Evolutionary conservation across 2,888 invertebrate genomes (phyloP), one percentile per base, ranked within the genome.

Genomic region (Aspidapion aeneum): DNA sequence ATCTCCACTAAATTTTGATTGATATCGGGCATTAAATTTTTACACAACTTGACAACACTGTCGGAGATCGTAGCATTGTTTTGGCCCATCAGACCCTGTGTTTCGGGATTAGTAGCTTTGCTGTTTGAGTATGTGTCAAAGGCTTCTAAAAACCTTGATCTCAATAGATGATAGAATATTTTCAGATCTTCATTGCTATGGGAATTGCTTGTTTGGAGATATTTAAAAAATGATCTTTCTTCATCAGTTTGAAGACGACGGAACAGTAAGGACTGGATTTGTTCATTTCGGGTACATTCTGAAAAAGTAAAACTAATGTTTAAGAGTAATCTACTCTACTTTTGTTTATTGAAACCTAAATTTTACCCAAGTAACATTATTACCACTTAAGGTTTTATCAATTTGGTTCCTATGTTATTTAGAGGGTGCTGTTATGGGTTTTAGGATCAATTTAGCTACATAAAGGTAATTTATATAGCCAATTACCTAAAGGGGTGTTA

Each of bases 111-210:
- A 17, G 66, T 69, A n/a, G 66, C 67, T 58, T 63, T 66, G 1
- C 63, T 63, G n/a, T 77, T 78, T 18, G 74, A 78, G 74, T 84
- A 82, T 70, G 80, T 80, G 35, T 83, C 81, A 67, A 85, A 83
- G 0, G 86, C 86, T 77, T 86, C 86, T 21, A 85, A 71, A 69
- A 84, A 86, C 68, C 85, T 81, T 70, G 74, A 82, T 72, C 86
- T 83, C 70, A 87, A 85, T 58, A 92, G 79, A 71, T 88, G 89
- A 74, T 90, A 90, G 77, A 90, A 84, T 55, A 91, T 83, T 21
- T 89, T 82, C 57, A 90, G 82, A 70, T 92, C 90, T 0, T 87
- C 85, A 0, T 84, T 83, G 0, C 83, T 76, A 0, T 83, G 76
- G 66, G 86, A 85, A 18, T 71, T 68, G 2, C 69, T 68, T n/a